Evolutionary conservation across 2,797 vertebrate species (phyloP).

Genomic region (Melopsittacus undulatus): DNA sequence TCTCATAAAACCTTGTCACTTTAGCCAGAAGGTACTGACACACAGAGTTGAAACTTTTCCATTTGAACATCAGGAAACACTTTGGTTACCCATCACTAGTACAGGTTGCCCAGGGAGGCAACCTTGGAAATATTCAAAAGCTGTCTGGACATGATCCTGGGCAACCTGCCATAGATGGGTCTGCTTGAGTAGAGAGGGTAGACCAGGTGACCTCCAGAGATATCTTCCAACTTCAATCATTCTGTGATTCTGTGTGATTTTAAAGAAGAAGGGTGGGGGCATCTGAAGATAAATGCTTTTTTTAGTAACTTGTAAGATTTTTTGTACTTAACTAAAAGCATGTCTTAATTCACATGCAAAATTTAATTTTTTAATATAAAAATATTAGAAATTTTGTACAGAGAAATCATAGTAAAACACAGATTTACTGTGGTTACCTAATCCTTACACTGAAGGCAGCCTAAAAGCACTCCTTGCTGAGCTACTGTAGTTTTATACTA

Average conservation of each 20-base stretch:
- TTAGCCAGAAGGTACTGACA: neutral
- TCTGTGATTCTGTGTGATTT: neutral
- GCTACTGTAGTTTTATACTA: neutral
- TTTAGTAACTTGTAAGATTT: neutral
- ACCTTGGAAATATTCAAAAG: neutral
- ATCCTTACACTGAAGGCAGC: neutral
- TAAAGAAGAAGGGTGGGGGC: neutral
- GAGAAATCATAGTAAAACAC: neutral
- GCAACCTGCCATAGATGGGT: neutral
- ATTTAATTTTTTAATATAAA: neutral
- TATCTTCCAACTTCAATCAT: neutral
- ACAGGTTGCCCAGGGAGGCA: neutral
- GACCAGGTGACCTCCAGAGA: neutral
- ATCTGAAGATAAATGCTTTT: neutral
- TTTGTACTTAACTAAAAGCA: neutral
- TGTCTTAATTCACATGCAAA: neutral
- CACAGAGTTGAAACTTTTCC: neutral
- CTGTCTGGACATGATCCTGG: neutral
- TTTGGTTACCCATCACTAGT: neutral
- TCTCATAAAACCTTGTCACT: neutral
- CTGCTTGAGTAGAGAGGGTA: neutral
- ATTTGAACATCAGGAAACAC: neutral
- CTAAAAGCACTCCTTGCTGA: neutral
- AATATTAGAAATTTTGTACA: neutral
- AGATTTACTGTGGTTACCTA: neutral